Percentiles rank a stretch among this genome's conserved stretches.
These are phyloP conservation scores for Sebastes itinus DNA, from an alignment of 2,797 vertebrate genomes.

Conservation along the genomic window DNA sequence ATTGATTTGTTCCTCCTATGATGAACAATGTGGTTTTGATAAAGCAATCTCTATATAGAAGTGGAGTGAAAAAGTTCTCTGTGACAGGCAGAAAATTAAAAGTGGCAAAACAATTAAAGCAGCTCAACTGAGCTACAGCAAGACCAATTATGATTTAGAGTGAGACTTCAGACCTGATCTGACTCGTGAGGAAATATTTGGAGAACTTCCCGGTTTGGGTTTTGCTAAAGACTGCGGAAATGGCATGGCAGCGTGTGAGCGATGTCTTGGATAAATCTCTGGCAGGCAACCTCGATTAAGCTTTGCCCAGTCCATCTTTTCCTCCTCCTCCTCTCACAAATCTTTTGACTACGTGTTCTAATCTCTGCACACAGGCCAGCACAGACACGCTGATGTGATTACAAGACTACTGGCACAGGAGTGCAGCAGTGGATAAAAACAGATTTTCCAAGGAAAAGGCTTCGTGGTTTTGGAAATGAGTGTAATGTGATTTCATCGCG, in stretches of 20 bases:
- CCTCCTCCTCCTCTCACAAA: conserved; percentile 18
- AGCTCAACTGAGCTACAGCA: not conserved
- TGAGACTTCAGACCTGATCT: conserved; percentile 35
- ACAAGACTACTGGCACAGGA: conserved; percentile 33
- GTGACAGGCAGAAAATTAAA: not conserved
- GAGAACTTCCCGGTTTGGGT: conserved; percentile 24
- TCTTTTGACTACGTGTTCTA: conserved; percentile 39
- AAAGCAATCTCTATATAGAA: conserved; percentile 9
- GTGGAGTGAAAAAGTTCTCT: not conserved
- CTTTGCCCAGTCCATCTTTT: conserved; percentile 28
- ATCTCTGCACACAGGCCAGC: conserved; percentile 35
- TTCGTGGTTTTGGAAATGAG: conserved; percentile 21
- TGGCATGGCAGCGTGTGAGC: conserved; percentile 14
- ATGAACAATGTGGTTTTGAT: conserved; percentile 33
- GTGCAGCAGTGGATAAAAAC: conserved; percentile 34
- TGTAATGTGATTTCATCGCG: conserved; percentile 24
- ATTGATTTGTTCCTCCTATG: conserved; percentile 20
- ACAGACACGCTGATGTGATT: conserved; percentile 45
- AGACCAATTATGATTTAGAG: conserved; percentile 27
- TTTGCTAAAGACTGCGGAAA: conserved; percentile 46
- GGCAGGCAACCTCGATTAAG: conserved; percentile 18
- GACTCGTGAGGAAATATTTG: conserved; percentile 39
- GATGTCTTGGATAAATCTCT: conserved; percentile 48
- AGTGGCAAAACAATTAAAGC: conserved; percentile 26
- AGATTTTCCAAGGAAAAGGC: conserved; percentile 50